Percentiles rank a stretch among this genome's conserved stretches.
These are phyloP conservation scores for Gisinianus flammeolus DNA, from an alignment of 2,888 invertebrate species.

Conservation along the genomic window DNA sequence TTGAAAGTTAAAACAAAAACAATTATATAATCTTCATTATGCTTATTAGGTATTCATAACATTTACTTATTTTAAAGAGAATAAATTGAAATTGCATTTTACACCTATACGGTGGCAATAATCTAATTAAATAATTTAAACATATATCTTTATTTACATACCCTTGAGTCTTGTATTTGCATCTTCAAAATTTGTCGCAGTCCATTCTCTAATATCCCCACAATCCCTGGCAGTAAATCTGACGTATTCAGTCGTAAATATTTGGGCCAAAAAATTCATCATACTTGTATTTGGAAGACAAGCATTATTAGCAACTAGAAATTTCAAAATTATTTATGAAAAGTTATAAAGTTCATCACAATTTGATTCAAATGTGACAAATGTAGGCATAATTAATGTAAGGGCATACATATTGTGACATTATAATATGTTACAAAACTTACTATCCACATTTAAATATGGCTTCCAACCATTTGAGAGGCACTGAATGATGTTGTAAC, in stretches of 20 bases:
- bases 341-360: too few species aligned
- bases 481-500: slow-evolving; percentile 1
- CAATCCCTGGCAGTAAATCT: background rate
- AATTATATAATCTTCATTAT: too few species aligned
- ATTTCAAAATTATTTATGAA: too few species aligned
- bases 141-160: background rate
- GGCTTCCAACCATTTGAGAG: background rate
- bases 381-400: too few species aligned
- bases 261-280: background rate
- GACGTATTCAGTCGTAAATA: background rate
- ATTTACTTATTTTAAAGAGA: background rate
- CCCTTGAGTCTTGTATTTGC: background rate
- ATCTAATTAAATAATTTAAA: too few species aligned
- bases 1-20: too few species aligned
- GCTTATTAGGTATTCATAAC: background rate
- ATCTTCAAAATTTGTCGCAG: background rate
- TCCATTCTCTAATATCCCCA: background rate
- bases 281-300: background rate
- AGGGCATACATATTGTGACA: too few species aligned
- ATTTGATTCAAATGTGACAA: too few species aligned
- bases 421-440: too few species aligned
- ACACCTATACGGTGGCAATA: too few species aligned
- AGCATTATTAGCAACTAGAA: slow-evolving; percentile 4
- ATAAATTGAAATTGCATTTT: too few species aligned
- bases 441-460: background rate